Evolutionary conservation across 2,113 vertebrate species (phyloP).

Genomic region (Corvus cornix): DNA sequence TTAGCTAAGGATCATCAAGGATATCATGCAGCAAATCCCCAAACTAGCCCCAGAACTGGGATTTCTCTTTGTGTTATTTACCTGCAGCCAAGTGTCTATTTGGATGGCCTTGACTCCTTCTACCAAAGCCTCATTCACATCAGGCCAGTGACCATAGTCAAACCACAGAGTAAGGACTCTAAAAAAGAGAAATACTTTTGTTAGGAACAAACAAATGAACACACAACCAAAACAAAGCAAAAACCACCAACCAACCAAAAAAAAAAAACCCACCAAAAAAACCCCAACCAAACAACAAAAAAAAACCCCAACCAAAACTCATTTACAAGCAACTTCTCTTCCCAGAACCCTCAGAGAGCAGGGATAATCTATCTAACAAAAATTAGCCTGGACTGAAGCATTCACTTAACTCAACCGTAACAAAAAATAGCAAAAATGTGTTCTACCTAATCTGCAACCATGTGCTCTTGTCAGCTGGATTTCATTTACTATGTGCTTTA

Average conservation of each 20-base stretch:
- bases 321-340: neutral
- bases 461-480: neutral
- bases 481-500: neutral
- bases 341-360: neutral
- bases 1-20: neutral
- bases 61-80: conserved; percentile 40
- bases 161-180: conserved; percentile 99
- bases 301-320: neutral
- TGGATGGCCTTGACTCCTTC: conserved; percentile 99
- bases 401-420: neutral
- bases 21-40: neutral
- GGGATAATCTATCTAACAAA: neutral
- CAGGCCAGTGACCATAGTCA: conserved; percentile 98
- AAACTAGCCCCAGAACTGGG: neutral
- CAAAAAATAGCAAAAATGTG: neutral
- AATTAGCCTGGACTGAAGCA: neutral
- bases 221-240: neutral
- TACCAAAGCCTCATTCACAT: conserved; percentile 95
- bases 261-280: neutral
- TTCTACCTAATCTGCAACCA: neutral
- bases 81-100: conserved; percentile 98
- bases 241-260: neutral
- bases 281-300: neutral
- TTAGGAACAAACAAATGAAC: neutral
- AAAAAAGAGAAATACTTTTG: neutral